Base-by-base conservation (phyloP, 2,113 vertebrate genomes). In the Cinclus mexicanus region DNA sequence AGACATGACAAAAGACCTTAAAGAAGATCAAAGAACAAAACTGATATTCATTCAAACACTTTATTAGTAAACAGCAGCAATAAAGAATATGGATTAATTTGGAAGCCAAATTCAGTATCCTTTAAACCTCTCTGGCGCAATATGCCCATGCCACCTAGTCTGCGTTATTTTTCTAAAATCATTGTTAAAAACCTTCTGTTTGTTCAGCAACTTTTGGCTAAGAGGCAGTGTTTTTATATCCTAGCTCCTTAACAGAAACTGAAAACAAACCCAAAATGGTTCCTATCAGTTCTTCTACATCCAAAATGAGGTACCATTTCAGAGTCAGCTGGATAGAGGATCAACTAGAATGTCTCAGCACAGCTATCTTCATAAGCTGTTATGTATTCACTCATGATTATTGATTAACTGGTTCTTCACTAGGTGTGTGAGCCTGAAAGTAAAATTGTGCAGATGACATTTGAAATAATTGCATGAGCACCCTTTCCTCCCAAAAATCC, bases 401-500 rank as follows among this genome's bases (percentile, higher is more conserved):
- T 59, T 79, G 12, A 29, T 61, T 61, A 69, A 65, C 10, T 57
- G 14, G 12, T 65, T 86, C 31, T 91, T 78, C 83, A 75, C 26
- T 31, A n/a, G 55, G 7, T 35, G 12, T 39, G 15, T 39, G n/a
- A 90, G 71, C 26, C 20, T 55, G 18, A 24, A 68, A 83, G 26
- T 39, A 85, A 52, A 88, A 82, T 31, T 25, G 33, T 20, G 56
- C 17, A 84, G n/a, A 53, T 23, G 14, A 61, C 37, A 68, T 33
- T 18, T 63, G 47, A 92, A 77, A 20, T 86, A 83, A 81, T 26
- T 69, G 17, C 41, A 52, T 4, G 8, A 83, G 33, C 10, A 89
- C 12, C 8, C 12, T 41, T 23, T 26, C 7, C 12, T 24, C 1
- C 0, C 0, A 5, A 55, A 67, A 80, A 61, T 24, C 31, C 21